A percentile compares a stretch with the other conserved stretches of the same genome.
Evolutionary conservation across 2,797 vertebrate species (phyloP).

Genomic region (Hyperoplus immaculatus): DNA sequence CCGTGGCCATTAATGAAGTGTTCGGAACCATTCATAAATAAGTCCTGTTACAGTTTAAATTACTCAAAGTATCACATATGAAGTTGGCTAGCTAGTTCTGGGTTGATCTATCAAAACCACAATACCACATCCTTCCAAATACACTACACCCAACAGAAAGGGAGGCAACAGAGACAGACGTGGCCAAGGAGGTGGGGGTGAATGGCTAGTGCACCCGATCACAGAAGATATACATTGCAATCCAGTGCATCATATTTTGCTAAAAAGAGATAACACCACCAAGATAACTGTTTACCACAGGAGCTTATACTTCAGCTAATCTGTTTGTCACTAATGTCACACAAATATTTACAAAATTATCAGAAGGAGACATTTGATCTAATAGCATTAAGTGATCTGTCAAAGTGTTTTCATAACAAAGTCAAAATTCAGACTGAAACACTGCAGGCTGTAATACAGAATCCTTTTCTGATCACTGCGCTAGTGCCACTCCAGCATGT

Average conservation of each 20-base stretch:
- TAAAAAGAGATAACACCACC: constrained; percentile 41
- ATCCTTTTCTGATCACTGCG: neutral
- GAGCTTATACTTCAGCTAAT: constrained; percentile 41
- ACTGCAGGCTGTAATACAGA: neutral
- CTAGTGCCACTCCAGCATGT: neutral
- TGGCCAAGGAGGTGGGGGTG: neutral
- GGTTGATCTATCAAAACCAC: constrained; percentile 39
- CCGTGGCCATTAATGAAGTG: neutral
- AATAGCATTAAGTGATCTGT: neutral
- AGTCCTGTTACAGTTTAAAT: constrained; percentile 33
- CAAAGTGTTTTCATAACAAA: neutral
- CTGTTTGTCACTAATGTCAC: constrained; percentile 40
- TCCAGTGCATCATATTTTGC: constrained; percentile 35
- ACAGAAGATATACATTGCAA: constrained; percentile 1
- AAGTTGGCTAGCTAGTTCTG: constrained; percentile 1
- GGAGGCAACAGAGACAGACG: constrained; percentile 13
- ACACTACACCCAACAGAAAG: constrained; percentile 29
- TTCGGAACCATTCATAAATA: constrained; percentile 18
- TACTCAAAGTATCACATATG: constrained; percentile 7
- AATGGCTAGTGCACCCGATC: neutral
- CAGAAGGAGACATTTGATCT: constrained; percentile 11
- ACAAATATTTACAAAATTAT: constrained; percentile 42
- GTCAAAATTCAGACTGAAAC: constrained; percentile 14
- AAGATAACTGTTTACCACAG: constrained; percentile 30
- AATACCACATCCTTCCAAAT: constrained; percentile 64